A percentile compares a stretch with the other conserved stretches of the same genome.
These are phyloP conservation scores for Hycleus cichorii DNA, from an alignment of 1,140 invertebrate genomes.

Conservation along the genomic window DNA sequence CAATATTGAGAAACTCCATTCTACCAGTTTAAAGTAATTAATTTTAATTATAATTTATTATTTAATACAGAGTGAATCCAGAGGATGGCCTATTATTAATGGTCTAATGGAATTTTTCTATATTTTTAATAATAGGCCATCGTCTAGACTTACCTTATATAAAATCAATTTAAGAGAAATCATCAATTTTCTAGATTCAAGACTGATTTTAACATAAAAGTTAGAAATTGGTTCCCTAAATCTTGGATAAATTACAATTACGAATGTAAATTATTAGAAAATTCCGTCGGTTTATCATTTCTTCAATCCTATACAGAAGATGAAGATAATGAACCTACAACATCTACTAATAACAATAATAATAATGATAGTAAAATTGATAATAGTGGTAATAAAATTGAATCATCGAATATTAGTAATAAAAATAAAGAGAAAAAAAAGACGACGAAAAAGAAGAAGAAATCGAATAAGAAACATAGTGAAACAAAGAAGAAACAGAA, in stretches of 20 bases:
- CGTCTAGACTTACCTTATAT: too few species aligned
- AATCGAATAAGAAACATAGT: background rate
- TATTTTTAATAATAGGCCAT: too few species aligned
- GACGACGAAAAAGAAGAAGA: background rate
- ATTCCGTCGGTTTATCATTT: constrained; percentile 32
- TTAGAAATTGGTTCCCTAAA: constrained; percentile 31
- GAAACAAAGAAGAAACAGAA: constrained; percentile 20
- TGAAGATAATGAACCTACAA: constrained; percentile 20
- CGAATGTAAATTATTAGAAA: constrained; percentile 31
- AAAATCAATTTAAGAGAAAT: background rate
- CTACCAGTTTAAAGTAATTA: background rate
- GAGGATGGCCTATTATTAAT: too few species aligned
- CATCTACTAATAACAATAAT: background rate
- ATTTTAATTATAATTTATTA: background rate
- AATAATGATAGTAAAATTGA: background rate
- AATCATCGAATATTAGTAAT: background rate
- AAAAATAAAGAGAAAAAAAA: constrained; percentile 3
- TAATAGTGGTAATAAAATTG: background rate
- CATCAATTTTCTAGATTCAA: background rate
- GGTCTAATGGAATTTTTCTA: too few species aligned
- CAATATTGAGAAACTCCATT: constrained; percentile 3
- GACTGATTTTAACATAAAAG: background rate
- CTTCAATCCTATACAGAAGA: constrained; percentile 34
- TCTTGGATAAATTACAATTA: constrained; percentile 20
- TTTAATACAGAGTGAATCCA: background rate